Conservation (phyloP, 1,140 invertebrate species). For the Brachionus asplanchnoidis region DNA sequence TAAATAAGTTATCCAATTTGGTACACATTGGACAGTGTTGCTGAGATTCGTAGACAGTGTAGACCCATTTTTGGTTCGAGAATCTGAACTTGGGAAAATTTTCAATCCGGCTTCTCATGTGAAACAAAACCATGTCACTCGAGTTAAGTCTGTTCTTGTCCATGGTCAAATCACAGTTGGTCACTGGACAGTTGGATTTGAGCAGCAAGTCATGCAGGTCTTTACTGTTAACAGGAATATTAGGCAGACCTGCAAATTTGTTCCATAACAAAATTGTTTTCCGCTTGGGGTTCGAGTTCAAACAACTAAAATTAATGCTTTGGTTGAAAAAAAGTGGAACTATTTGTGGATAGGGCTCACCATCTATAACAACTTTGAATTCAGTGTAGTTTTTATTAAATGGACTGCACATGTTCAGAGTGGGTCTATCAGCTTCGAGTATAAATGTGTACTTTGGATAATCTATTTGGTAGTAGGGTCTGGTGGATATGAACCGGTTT, state of each 20-base stretch:
- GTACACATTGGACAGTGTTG: constrained; percentile 32
- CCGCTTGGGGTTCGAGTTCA: background rate
- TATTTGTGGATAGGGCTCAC: background rate
- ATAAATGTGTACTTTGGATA: constrained; percentile 1
- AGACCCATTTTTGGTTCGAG: constrained; percentile 21
- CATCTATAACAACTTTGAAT: background rate
- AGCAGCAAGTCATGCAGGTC: background rate
- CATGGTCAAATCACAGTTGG: background rate
- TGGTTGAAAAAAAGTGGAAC: background rate
- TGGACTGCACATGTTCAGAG: background rate
- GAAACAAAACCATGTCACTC: constrained; percentile 41
- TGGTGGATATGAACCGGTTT: background rate
- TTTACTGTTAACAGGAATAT: background rate
- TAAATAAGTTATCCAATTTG: constrained; percentile 45
- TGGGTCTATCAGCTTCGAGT: background rate
- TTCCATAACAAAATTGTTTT: constrained; percentile 39
- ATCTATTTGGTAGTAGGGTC: constrained; percentile 1
- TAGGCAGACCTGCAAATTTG: background rate
- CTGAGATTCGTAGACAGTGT: constrained; percentile 26
- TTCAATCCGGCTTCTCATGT: constrained; percentile 26
- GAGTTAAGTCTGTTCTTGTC: background rate
- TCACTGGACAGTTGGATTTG: constrained; percentile 14
- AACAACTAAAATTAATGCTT: constrained; percentile 6
- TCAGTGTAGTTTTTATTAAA: background rate
- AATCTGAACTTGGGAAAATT: constrained; percentile 16